Evolutionary conservation across 1,140 invertebrate genomes (phyloP).

Genomic region (Harpegnathos saltator): DNA sequence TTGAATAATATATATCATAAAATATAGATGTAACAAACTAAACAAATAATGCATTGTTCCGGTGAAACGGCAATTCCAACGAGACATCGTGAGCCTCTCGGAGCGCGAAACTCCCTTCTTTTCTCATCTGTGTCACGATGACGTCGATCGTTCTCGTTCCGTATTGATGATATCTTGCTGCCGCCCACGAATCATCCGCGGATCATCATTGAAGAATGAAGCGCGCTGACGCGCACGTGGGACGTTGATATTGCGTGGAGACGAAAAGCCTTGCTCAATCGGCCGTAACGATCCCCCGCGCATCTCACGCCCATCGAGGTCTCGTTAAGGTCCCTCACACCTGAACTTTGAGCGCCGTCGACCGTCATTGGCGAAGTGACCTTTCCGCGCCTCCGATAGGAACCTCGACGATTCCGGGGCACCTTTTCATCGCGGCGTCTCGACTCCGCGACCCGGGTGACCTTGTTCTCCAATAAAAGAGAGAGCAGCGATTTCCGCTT

Average conservation of each 20-base stretch:
- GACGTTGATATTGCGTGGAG: conserved; percentile 44
- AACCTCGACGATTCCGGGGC: background rate
- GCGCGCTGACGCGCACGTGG: conserved; percentile 35
- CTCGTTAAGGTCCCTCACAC: conserved; percentile 4
- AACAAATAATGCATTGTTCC: too few relatives aligned
- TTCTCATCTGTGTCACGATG: background rate
- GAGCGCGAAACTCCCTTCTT: background rate
- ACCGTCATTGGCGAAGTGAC: background rate
- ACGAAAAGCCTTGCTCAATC: conserved; percentile 50
- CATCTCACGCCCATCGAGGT: conserved; percentile 3
- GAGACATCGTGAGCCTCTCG: too few relatives aligned
- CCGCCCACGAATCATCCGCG: conserved; percentile 30
- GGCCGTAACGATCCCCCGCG: background rate
- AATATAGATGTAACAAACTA: too few relatives aligned
- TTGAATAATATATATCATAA: too few relatives aligned
- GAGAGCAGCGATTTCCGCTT: conserved; percentile 8
- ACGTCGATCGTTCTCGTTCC: conserved; percentile 31
- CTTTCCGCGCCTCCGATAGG: conserved; percentile 7
- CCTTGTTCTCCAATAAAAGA: background rate
- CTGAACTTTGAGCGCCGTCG: conserved; percentile 9
- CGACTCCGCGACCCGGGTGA: background rate
- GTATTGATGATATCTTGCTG: conserved; percentile 1
- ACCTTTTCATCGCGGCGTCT: conserved; percentile 17
- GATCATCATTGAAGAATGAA: conserved; percentile 31
- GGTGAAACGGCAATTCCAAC: too few relatives aligned